These are phyloP conservation scores for Ianthella basta DNA, from an alignment of 37 sponge, comb jelly and placozoan species.

Conservation along the genomic window DNA sequence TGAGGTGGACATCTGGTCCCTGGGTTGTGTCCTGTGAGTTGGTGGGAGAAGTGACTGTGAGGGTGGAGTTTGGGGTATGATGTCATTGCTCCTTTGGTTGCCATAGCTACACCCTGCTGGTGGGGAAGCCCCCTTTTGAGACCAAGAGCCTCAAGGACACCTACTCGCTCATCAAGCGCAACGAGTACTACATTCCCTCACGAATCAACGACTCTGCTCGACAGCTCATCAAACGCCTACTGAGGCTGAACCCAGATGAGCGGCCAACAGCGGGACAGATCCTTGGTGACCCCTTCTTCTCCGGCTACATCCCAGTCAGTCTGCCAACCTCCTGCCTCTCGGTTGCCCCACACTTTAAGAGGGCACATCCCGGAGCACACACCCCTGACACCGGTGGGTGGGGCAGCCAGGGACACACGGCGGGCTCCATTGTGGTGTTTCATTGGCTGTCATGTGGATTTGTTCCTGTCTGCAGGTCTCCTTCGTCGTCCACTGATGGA, in stretches of 20 bases:
- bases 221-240: constrained; percentile 70
- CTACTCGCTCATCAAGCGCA: constrained; percentile 79
- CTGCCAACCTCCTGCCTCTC: constrained; percentile 78
- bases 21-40: constrained; percentile 91
- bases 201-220: constrained; percentile 69
- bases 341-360: constrained; percentile 84
- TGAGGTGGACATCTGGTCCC: constrained; percentile 95
- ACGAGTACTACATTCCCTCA: constrained; percentile 87
- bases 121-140: constrained; percentile 97
- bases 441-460: too few species aligned
- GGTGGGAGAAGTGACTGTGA: background rate
- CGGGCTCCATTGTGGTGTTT: too few species aligned
- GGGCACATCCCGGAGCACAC: constrained; percentile 22
- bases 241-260: constrained; percentile 67
- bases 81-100: background rate
- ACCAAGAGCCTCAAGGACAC: constrained; percentile 90
- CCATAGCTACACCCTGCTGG: constrained; percentile 83
- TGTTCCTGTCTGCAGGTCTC: background rate
- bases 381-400: too few species aligned
- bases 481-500: constrained; percentile 9
- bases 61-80: background rate
- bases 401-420: too few species aligned
- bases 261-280: constrained; percentile 75
- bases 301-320: constrained; percentile 72
- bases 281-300: constrained; percentile 82